Base-by-base conservation (phyloP, 2,113 vertebrate genomes). In the Lepisosteus oculatus region DNA sequence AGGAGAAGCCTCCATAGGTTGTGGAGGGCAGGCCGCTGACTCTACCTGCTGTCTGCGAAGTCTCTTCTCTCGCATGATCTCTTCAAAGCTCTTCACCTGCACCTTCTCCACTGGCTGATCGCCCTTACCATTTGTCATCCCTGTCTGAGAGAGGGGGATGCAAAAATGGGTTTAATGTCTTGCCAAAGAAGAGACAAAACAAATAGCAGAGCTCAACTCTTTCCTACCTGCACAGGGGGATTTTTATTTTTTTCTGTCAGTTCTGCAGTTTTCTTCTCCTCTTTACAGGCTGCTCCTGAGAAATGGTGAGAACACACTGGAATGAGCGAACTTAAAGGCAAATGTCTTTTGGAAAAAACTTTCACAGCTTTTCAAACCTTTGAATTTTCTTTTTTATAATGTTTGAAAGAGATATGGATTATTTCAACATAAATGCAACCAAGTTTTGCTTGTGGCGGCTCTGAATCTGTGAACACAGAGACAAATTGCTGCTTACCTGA, bases 71-170 rank as follows among this genome's bases (percentile, higher is more conserved):
- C 76, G 87, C 86, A 90, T 85, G 64, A 94, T 91, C 78, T 95
- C 94, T 61, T 97, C 94, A 69, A 94, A 91, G 64, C 87, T 95
- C 85, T 95, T 97, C n/a, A 93, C 92, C 68, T 92, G 91, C 61
- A 93, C 77, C 15, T 78, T 79, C 6, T 77, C 80, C 29, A 72
- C 69, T 5, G 75, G 61, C 5, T 71, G 6, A n/a, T 55, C 42
- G 0, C 7, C 6, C 62, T 73, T 80, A 29, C 69, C 76, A 47
- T 74, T 76, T 59, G 74, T 67, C 66, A 70, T 43, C 3, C 3
- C 9, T 9, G 68, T 45, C 88, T 87, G 43, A 1, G 63, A 17
- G 70, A 5, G 65, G 15, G 55, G 41, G 47, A 51, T 51, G 47
- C 8, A 65, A 51, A 41, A 64, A 17, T 42, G 29, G 43, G 6